A percentile compares a stretch with the other conserved stretches of the same genome.
These are phyloP conservation scores for Ivindomyrus marchei DNA, from an alignment of 2,113 vertebrate species.

Conservation along the genomic window DNA sequence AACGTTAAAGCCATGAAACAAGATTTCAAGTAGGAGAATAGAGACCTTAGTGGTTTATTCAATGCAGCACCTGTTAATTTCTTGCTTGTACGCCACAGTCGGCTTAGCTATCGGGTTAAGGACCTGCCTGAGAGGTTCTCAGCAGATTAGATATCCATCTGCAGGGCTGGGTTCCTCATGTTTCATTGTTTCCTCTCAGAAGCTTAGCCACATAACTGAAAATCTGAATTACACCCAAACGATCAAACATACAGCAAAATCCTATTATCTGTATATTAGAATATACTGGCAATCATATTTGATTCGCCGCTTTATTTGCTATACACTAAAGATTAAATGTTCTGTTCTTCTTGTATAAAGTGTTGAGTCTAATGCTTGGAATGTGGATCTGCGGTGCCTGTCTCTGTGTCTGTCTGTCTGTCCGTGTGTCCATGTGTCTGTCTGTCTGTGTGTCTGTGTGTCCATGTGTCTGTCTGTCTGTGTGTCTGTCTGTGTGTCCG, in stretches of 20 bases:
- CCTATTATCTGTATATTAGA: not conserved
- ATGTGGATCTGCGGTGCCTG: constrained; percentile 5
- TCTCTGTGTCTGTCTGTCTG: constrained; percentile 16
- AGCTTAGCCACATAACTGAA: not conserved
- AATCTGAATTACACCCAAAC: not conserved
- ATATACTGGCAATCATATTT: not conserved
- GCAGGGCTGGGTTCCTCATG: not conserved
- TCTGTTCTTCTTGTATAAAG: not conserved
- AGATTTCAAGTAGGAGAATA: not conserved
- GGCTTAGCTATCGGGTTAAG: not conserved
- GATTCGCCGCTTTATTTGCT: not conserved
- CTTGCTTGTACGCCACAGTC: not conserved
- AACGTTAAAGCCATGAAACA: not conserved
- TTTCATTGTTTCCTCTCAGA: not conserved
- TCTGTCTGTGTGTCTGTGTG: not conserved
- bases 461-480: too few species aligned
- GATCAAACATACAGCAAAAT: not conserved
- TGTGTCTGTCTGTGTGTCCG: not conserved
- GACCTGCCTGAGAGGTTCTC: not conserved
- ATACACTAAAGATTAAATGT: not conserved
- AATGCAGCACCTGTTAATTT: not conserved
- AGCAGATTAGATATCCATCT: not conserved
- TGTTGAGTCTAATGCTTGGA: constrained; percentile 13
- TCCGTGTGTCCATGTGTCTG: not conserved
- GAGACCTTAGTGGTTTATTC: not conserved